Percentiles rank a stretch among this genome's conserved stretches.
Evolutionary conservation across 2,888 invertebrate genomes (phyloP).

Genomic region (Ctena decussata): DNA sequence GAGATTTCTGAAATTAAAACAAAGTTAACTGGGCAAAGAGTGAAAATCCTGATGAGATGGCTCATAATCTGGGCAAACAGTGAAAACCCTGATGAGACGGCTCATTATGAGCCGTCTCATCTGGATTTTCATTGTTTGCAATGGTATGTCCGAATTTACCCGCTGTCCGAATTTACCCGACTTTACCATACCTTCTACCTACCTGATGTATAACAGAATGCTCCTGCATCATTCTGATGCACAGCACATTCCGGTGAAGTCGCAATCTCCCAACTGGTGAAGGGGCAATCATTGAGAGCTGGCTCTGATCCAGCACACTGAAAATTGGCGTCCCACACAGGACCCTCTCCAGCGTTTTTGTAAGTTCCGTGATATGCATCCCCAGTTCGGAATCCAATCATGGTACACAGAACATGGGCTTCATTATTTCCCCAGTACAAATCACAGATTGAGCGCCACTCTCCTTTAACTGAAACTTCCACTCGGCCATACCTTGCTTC

Average conservation of each 20-base stretch:
- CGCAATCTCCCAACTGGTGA: slow-evolving; percentile 65
- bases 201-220: slow-evolving; percentile 75
- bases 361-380: slow-evolving; percentile 56
- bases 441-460: slow-evolving; percentile 92
- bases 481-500: slow-evolving; percentile 84
- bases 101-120: too few relatives aligned
- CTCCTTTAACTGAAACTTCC: slow-evolving; percentile 90
- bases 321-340: slow-evolving; percentile 78
- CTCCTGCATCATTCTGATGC: slow-evolving; percentile 71
- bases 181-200: too few relatives aligned
- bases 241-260: slow-evolving; percentile 51
- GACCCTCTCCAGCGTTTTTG: slow-evolving; percentile 53
- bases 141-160: too few relatives aligned
- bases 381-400: slow-evolving; percentile 69
- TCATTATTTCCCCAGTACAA: slow-evolving; percentile 91
- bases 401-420: slow-evolving; percentile 89
- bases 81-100: too few relatives aligned
- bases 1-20: too few relatives aligned
- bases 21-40: too few relatives aligned
- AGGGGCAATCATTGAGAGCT: slow-evolving; percentile 70
- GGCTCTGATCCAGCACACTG: slow-evolving; percentile 71
- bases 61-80: too few relatives aligned
- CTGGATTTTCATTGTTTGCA: too few relatives aligned
- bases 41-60: too few relatives aligned
- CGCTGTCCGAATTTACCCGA: too few relatives aligned